Conservation (phyloP, 2,888 invertebrate species). For the Cheilosia urbana region DNA sequence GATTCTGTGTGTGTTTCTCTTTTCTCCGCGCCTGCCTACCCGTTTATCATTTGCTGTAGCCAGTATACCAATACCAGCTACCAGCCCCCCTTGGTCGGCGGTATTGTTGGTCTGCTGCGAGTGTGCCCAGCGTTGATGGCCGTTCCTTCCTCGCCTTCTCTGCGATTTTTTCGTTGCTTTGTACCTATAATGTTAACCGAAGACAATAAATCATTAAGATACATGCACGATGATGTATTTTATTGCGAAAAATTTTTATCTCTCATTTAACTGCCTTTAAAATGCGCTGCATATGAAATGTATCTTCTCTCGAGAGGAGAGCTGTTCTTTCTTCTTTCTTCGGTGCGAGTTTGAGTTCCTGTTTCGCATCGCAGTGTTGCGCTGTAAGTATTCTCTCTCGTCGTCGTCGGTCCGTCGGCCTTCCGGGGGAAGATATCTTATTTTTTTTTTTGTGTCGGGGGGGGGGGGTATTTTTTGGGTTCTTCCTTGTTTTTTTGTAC, state of each 20-base stretch:
- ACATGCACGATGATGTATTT: constrained; percentile 78
- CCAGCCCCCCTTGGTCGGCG: constrained; percentile 26
- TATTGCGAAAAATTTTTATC: constrained; percentile 78
- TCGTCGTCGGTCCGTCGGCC: not conserved
- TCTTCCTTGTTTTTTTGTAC: constrained; percentile 28
- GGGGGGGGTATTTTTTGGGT: not conserved
- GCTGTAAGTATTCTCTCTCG: constrained; percentile 28
- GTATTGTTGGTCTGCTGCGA: constrained; percentile 42
- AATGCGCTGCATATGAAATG: constrained; percentile 75
- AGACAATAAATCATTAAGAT: constrained; percentile 78
- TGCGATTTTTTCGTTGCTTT: constrained; percentile 28
- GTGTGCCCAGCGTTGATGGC: constrained; percentile 53
- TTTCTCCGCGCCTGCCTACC: constrained; percentile 1
- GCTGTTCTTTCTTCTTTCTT: constrained; percentile 3
- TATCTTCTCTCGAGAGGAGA: constrained; percentile 50
- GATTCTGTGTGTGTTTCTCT: constrained; percentile 1
- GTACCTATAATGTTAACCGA: constrained; percentile 74
- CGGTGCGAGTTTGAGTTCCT: constrained; percentile 51
- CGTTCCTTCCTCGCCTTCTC: constrained; percentile 39
- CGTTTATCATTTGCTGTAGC: constrained; percentile 53
- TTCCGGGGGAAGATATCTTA: constrained; percentile 44
- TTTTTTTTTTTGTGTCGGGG: constrained; percentile 32
- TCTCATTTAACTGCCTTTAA: constrained; percentile 78
- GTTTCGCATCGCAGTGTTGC: constrained; percentile 36
- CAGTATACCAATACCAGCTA: not conserved